These are phyloP conservation scores for Phrynocephalus forsythii DNA, from an alignment of 2,797 vertebrate species.

Conservation along the genomic window DNA sequence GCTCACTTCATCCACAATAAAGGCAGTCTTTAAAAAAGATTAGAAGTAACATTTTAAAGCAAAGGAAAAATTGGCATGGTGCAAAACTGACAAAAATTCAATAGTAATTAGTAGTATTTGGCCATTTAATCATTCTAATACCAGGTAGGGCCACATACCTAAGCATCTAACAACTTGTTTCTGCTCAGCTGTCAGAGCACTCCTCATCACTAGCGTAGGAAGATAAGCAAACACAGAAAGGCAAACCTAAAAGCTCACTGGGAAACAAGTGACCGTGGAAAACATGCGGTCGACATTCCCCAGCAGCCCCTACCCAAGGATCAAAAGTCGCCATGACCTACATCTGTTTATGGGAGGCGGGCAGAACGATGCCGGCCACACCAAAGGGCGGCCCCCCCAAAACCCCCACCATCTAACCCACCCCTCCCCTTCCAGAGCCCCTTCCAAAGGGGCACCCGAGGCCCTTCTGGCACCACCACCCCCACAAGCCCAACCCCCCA, in stretches of 20 bases:
- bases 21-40: slow-evolving; percentile 80
- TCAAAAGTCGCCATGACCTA: not conserved
- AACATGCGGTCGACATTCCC: not conserved
- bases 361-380: not conserved
- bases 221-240: not conserved
- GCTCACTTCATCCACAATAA: slow-evolving; percentile 92
- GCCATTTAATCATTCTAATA: not conserved
- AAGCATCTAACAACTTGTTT: not conserved
- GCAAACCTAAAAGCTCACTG: not conserved
- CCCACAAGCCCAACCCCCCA: too few relatives aligned
- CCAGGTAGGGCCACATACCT: not conserved
- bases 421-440: not conserved
- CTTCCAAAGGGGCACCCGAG: not conserved
- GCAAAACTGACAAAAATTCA: not conserved
- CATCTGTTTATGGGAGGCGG: too few relatives aligned
- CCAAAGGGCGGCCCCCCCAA: too few relatives aligned
- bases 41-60: slow-evolving; percentile 20
- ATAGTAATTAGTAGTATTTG: too few relatives aligned
- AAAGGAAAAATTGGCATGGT: not conserved
- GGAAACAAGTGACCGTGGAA: not conserved
- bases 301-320: not conserved
- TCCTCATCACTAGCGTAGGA: not conserved
- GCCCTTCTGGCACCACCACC: too few relatives aligned
- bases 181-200: not conserved
- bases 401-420: too few relatives aligned